phyloP scores from a whole-genome alignment of 1,140 invertebrate species.

The Sitophilus oryzae region DNA sequence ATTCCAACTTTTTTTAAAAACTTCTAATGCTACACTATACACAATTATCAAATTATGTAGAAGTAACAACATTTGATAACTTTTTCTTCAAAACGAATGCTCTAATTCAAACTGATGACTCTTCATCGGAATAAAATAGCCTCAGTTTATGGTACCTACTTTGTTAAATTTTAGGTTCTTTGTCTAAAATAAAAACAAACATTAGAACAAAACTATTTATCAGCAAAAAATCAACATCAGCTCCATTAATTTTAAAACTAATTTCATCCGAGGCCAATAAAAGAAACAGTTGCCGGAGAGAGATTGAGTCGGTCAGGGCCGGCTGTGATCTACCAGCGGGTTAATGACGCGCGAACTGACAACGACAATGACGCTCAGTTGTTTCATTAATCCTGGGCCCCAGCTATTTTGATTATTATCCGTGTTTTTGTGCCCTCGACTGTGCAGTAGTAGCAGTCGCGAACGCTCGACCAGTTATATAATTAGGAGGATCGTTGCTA shows the following conservation, averaged over 20 bases:
- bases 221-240: too few relatives aligned
- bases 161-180: too few relatives aligned
- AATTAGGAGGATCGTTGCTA: conserved; percentile 5
- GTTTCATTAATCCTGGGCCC: conserved; percentile 16
- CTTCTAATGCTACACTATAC: too few relatives aligned
- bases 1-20: too few relatives aligned
- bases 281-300: not conserved
- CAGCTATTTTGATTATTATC: conserved; percentile 12
- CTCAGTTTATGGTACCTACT: too few relatives aligned
- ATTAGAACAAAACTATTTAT: too few relatives aligned
- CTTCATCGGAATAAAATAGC: too few relatives aligned
- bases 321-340: not conserved
- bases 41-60: too few relatives aligned
- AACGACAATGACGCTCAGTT: conserved; percentile 1
- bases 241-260: not conserved
- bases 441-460: not conserved
- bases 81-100: too few relatives aligned
- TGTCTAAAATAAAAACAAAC: too few relatives aligned
- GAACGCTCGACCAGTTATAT: conserved; percentile 15
- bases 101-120: too few relatives aligned
- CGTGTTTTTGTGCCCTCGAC: conserved; percentile 10
- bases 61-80: too few relatives aligned
- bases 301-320: not conserved
- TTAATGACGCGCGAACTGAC: conserved; percentile 14
- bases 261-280: not conserved